Percentiles rank a stretch among this genome's conserved stretches.
phyloP scores from a whole-genome alignment of 2,888 invertebrate species.

The Calliphora vomitoria region DNA sequence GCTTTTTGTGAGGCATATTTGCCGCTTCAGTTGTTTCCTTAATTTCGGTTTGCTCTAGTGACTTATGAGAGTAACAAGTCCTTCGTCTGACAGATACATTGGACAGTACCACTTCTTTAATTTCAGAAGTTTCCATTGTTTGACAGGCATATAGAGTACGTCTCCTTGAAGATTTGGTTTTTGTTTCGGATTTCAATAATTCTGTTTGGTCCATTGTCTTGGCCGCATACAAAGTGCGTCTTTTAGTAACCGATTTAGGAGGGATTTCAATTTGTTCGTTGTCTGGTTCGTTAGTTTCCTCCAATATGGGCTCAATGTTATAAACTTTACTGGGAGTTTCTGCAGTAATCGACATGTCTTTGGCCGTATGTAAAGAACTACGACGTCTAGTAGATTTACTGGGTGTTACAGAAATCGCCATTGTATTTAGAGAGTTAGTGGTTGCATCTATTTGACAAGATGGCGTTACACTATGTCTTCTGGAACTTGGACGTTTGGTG shows the following conservation, averaged over 20 bases:
- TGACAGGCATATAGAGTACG: conserved; percentile 73
- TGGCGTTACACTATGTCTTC: conserved; percentile 60
- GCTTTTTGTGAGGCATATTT: conserved; percentile 16
- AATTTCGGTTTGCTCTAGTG: conserved; percentile 39
- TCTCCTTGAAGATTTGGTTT: conserved; percentile 65
- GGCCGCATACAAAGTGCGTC: conserved; percentile 74
- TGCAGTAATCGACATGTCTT: conserved; percentile 43
- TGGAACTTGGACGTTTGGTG: background rate
- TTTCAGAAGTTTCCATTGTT: conserved; percentile 70
- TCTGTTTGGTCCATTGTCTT: conserved; percentile 73
- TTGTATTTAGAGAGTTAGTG: conserved; percentile 32
- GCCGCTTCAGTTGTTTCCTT: background rate
- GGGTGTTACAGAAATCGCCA: conserved; percentile 45
- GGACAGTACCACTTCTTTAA: background rate
- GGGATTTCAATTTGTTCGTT: background rate
- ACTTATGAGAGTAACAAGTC: conserved; percentile 56
- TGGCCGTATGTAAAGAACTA: conserved; percentile 74
- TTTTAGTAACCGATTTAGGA: conserved; percentile 19
- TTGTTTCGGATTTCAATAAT: conserved; percentile 1
- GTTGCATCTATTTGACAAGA: conserved; percentile 52
- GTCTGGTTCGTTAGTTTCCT: conserved; percentile 53
- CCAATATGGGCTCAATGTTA: conserved; percentile 61
- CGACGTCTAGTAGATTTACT: conserved; percentile 74
- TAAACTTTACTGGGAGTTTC: conserved; percentile 40
- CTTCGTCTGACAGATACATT: conserved; percentile 44